Evolutionary conservation across 2,797 vertebrate genomes (phyloP), one percentile per base, ranked within the genome.

Genomic region (Hippoglossus hippoglossus): DNA sequence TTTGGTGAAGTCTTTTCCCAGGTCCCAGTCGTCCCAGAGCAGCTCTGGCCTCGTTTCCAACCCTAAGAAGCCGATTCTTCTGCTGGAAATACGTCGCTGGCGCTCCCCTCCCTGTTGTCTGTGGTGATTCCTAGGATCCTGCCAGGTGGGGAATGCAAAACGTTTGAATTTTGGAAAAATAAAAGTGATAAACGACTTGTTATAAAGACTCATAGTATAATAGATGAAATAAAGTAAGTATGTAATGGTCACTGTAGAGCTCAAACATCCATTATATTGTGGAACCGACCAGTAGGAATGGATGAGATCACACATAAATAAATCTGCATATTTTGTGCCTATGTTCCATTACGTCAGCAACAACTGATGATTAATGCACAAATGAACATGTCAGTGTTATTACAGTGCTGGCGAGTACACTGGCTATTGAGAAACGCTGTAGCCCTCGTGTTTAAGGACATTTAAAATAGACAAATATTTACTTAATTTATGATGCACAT

Each of bases 21-120:
- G 73, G 6, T 95, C 92, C 97, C 97, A 99, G 89, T 90, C 91
- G 65, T 84, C 92, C 97, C 97, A 99, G 1, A 92, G 78, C 64
- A 98, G 89, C 61, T 94, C 93, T 70, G 92, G 57, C 0, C 79
- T 81, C 0, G 95, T 94, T 88, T 98, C 96, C 47, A 97, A 87
- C n/a, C 97, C 97, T 31, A 94, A 94, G 84, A 95, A 81, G 73
- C 87, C 83, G 74, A 88, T 63, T n/a, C 84, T 95, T 62, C 81
- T 80, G 51, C 74, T 72, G n/a, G 63, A 63, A 0, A 25, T 28
- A 41, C 74, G 86, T 52, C 36, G 76, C 15, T 31, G 79, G 52
- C 18, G 47, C 28, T 67, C 66, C 16, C 24, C 41, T 55, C 26
- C 57, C 39, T 1, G 39, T 25, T 53, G 61, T 44, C 81, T 65